These are phyloP conservation scores for Drosophila engyochracea DNA, from an alignment of 2,888 invertebrate species.

Conservation along the genomic window DNA sequence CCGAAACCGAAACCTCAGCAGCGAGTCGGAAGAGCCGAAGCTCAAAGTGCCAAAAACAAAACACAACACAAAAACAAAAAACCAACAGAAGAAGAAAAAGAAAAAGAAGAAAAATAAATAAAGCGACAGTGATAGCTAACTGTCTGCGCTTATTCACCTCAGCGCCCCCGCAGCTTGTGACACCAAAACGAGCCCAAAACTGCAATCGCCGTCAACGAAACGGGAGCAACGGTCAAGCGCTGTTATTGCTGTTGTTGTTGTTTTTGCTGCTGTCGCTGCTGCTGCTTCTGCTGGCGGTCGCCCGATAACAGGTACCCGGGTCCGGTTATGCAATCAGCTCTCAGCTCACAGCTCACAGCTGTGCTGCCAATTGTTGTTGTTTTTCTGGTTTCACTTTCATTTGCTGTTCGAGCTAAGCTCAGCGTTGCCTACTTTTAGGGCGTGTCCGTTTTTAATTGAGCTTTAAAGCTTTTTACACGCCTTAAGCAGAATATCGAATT, in stretches of 20 bases:
- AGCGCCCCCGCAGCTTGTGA: slow-evolving; percentile 49
- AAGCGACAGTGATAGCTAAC: slow-evolving; percentile 6
- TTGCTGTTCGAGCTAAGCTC: slow-evolving; percentile 21
- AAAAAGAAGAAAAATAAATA: slow-evolving; percentile 37
- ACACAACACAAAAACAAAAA: not conserved
- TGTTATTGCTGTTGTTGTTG: slow-evolving; percentile 5
- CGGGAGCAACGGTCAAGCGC: slow-evolving; percentile 66
- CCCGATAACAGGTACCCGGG: slow-evolving; percentile 51
- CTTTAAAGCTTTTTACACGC: slow-evolving; percentile 15
- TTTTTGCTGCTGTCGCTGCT: not conserved
- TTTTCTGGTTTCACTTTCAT: slow-evolving; percentile 74
- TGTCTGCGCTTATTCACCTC: slow-evolving; percentile 5
- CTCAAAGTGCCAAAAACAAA: slow-evolving; percentile 62
- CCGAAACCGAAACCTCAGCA: slow-evolving; percentile 38
- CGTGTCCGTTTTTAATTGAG: not conserved
- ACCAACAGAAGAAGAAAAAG: slow-evolving; percentile 7
- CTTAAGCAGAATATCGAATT: not conserved
- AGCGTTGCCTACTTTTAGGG: slow-evolving; percentile 40
- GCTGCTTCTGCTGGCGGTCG: not conserved
- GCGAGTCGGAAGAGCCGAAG: slow-evolving; percentile 70
- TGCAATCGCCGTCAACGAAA: slow-evolving; percentile 67
- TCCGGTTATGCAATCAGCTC: slow-evolving; percentile 78
- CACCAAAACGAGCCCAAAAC: slow-evolving; percentile 76
- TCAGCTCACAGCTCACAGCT: slow-evolving; percentile 32
- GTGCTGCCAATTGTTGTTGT: slow-evolving; percentile 27